Conservation (phyloP, 2,888 invertebrate species). For the Cylindroiulus punctatus region DNA sequence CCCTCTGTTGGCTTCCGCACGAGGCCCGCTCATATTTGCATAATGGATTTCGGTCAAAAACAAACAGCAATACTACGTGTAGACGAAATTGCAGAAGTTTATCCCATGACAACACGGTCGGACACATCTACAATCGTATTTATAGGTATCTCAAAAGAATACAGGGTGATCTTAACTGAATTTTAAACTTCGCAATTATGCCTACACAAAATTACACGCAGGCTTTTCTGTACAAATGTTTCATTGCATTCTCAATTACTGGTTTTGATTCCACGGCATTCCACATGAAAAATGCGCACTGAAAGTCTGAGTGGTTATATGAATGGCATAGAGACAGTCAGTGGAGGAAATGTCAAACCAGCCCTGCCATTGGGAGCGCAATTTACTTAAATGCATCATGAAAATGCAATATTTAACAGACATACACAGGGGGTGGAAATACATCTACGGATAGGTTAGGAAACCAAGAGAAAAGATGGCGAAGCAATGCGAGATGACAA, state of each 20-base stretch:
- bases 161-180: no score
- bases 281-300: neutral
- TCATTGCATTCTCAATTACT: neutral
- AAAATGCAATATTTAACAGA: neutral
- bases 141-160: no score
- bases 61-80: neutral
- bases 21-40: neutral
- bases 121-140: no score
- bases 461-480: neutral
- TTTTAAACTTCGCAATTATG: no score
- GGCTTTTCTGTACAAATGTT: no score
- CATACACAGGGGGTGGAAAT: neutral
- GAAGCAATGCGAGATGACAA: neutral
- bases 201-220: no score
- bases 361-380: neutral
- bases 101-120: neutral
- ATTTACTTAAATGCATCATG: neutral
- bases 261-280: neutral
- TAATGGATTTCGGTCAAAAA: slow-evolving; percentile 29
- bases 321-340: neutral
- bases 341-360: neutral
- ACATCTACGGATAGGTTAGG: neutral
- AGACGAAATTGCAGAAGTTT: neutral
- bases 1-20: neutral
- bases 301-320: neutral